Conservation (phyloP, 2,113 vertebrate species). For the Leuciscus idus region DNA sequence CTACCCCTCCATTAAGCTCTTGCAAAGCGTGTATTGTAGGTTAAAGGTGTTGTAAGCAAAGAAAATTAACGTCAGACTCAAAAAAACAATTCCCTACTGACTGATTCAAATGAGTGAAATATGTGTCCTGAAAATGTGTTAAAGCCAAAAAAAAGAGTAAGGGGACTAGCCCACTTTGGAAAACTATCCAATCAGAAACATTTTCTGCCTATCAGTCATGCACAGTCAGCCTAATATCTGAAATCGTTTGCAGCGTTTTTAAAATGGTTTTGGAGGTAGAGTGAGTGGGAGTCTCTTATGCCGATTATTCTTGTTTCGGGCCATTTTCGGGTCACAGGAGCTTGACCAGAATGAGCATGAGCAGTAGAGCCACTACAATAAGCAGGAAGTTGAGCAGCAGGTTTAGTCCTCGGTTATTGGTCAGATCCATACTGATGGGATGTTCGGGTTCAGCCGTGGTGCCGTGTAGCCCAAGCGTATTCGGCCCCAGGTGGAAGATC, state of each 20-base stretch:
- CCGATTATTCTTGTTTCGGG: not conserved
- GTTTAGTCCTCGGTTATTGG: slow-evolving; percentile 77
- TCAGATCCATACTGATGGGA: slow-evolving; percentile 72
- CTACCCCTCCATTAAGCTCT: not conserved
- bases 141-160: not conserved
- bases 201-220: not conserved
- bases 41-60: not conserved
- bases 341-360: slow-evolving; percentile 80
- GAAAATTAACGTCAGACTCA: not conserved
- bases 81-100: not conserved
- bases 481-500: not conserved
- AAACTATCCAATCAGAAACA: not conserved
- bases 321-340: slow-evolving; percentile 70
- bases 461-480: not conserved
- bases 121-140: not conserved
- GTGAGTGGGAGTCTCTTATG: not conserved
- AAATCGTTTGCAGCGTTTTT: not conserved
- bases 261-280: not conserved
- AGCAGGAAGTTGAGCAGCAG: slow-evolving; percentile 81
- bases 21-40: not conserved
- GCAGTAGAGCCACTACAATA: slow-evolving; percentile 78
- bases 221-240: not conserved
- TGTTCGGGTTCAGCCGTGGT: not conserved
- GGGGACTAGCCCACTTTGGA: not conserved
- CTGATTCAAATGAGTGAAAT: not conserved